Conservation (phyloP, 1,140 invertebrate species). For the Lordiphosa collinella region DNA sequence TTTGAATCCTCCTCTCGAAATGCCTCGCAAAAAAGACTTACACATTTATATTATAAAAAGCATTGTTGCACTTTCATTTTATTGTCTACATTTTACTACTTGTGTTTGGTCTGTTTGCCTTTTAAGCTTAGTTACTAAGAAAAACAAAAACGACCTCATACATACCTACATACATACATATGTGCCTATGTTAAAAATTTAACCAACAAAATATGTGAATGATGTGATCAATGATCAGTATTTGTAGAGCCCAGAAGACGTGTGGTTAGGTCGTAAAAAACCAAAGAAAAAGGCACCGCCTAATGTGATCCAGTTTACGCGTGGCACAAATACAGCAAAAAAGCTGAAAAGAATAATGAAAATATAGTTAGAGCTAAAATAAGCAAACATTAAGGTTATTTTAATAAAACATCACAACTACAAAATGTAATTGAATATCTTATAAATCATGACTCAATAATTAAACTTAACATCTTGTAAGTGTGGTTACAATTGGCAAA, state of each 20-base stretch:
- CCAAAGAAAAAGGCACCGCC: conserved; percentile 97
- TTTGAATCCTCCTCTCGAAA: neutral
- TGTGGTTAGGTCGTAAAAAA: conserved; percentile 87
- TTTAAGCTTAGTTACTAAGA: conserved; percentile 20
- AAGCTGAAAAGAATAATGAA: conserved; percentile 82
- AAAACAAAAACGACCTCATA: conserved; percentile 20
- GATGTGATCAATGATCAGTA: conserved; percentile 21
- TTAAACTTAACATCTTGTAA: too few relatives aligned
- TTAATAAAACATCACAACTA: neutral
- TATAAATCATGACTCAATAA: too few relatives aligned
- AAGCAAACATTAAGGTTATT: conserved; percentile 2
- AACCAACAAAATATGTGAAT: conserved; percentile 5
- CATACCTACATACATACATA: neutral
- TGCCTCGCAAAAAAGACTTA: conserved; percentile 8
- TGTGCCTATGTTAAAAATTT: conserved; percentile 25
- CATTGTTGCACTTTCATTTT: conserved; percentile 39
- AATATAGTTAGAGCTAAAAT: conserved; percentile 13
- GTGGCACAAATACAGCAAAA: conserved; percentile 92
- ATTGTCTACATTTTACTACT: conserved; percentile 53
- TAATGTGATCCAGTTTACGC: conserved; percentile 92
- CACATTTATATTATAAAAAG: conserved; percentile 15
- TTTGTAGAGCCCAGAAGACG: conserved; percentile 46
- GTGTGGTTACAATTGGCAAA: too few relatives aligned
- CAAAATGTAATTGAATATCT: too few relatives aligned
- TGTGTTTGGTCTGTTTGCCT: conserved; percentile 14